Evolutionary conservation across 2,888 invertebrate genomes (phyloP).

Genomic region (Sinelater perroti): DNA sequence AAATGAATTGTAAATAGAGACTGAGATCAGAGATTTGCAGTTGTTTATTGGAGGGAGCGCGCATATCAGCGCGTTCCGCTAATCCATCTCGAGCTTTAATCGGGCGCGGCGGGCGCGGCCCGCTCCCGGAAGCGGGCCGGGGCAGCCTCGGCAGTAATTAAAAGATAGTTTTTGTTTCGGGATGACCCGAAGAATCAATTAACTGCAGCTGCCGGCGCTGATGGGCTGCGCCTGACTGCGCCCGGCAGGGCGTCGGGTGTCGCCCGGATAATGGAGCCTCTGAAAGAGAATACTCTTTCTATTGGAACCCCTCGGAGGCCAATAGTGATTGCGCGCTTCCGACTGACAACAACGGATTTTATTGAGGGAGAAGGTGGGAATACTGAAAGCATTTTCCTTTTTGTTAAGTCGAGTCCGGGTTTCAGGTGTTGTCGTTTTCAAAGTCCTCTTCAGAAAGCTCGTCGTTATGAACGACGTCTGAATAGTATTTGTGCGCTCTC

Average conservation of each 20-base stretch:
- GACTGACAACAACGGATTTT: conserved; percentile 53
- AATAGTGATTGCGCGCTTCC: conserved; percentile 55
- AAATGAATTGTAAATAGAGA: conserved; percentile 48
- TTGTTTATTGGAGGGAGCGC: conserved; percentile 37
- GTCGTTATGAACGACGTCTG: too few species aligned
- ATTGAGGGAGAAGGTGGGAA: conserved; percentile 53
- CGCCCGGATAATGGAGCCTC: conserved; percentile 46
- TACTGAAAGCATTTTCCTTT: conserved; percentile 46
- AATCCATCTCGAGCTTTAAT: conserved; percentile 27
- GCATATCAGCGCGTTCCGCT: conserved; percentile 17
- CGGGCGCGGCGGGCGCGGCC: conserved; percentile 16
- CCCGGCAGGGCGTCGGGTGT: conserved; percentile 41
- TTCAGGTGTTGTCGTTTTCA: conserved; percentile 35
- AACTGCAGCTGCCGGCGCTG: conserved; percentile 34
- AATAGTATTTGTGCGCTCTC: too few species aligned
- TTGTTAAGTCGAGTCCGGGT: conserved; percentile 32
- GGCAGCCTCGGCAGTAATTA: conserved; percentile 44
- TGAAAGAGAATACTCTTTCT: conserved; percentile 52
- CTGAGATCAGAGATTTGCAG: conserved; percentile 36
- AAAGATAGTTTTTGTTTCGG: conserved; percentile 40
- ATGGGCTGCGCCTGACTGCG: conserved; percentile 32
- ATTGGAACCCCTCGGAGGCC: conserved; percentile 51
- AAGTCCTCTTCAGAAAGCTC: conserved; percentile 23
- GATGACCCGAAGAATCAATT: conserved; percentile 41
- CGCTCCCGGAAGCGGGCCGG: conserved; percentile 15